Conservation (phyloP, 2,113 vertebrate species). For the Callorhinus ursinus region DNA sequence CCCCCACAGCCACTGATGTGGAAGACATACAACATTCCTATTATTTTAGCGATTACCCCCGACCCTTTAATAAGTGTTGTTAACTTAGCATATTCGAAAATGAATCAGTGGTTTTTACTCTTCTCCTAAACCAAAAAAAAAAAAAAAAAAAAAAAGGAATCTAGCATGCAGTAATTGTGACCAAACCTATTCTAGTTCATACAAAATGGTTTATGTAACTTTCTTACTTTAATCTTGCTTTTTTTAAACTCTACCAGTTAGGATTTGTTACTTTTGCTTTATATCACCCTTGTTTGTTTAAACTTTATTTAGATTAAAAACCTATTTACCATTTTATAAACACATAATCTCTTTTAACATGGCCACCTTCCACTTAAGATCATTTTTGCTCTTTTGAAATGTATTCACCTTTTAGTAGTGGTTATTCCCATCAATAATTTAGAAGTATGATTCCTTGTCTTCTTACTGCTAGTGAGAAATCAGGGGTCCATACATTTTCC, state of each 20-base stretch:
- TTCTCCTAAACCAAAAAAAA: neutral
- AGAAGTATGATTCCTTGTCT: neutral
- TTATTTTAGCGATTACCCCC: neutral
- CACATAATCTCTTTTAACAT: neutral
- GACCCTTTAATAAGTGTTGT: neutral
- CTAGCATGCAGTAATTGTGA: neutral
- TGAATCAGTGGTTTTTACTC: neutral
- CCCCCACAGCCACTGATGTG: neutral
- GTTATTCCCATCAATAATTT: neutral
- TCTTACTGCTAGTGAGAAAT: neutral
- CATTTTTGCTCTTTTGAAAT: neutral
- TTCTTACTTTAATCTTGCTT: neutral
- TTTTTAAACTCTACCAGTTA: neutral
- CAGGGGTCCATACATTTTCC: neutral
- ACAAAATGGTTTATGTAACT: neutral
- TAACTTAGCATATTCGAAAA: neutral
- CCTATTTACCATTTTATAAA: neutral
- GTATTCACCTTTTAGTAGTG: neutral
- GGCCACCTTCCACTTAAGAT: neutral
- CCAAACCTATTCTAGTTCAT: neutral
- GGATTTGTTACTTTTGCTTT: neutral
- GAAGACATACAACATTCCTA: neutral
- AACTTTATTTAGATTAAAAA: neutral
- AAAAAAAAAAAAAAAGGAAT: neutral
- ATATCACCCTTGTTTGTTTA: neutral